These are phyloP conservation scores for Halcyon leucocephala DNA, from an alignment of 2,797 vertebrate genomes.

Conservation along the genomic window DNA sequence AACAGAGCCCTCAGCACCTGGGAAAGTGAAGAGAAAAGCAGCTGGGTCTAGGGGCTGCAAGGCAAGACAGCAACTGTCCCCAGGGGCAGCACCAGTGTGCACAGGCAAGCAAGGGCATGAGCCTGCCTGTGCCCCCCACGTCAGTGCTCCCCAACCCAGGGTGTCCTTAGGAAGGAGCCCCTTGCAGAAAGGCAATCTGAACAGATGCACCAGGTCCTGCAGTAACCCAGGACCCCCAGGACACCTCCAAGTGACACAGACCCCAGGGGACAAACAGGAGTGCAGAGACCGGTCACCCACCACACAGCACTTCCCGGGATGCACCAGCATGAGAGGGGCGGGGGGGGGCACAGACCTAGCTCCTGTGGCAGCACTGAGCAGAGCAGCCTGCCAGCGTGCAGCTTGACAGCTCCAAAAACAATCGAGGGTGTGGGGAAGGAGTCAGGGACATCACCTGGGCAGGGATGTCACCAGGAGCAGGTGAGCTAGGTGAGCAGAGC, in stretches of 20 bases:
- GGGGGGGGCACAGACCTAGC: background rate
- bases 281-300: fast-evolving
- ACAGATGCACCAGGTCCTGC: background rate
- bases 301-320: background rate
- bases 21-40: background rate
- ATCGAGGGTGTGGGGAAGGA: fast-evolving
- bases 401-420: background rate
- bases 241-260: background rate
- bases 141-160: fast-evolving
- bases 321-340: fast-evolving
- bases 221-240: background rate
- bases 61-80: fast-evolving
- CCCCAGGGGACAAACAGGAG: background rate
- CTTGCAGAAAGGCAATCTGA: background rate
- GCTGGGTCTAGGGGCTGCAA: fast-evolving
- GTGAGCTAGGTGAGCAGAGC: background rate
- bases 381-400: background rate
- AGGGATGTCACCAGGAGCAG: background rate
- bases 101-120: fast-evolving
- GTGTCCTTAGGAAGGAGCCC: background rate
- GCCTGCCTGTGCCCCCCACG: background rate
- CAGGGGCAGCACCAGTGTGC: background rate
- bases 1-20: background rate
- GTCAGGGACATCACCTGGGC: background rate
- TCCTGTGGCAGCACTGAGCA: fast-evolving